Evolutionary conservation across 2,888 invertebrate species (phyloP).

Genomic region (Hyles lineata): DNA sequence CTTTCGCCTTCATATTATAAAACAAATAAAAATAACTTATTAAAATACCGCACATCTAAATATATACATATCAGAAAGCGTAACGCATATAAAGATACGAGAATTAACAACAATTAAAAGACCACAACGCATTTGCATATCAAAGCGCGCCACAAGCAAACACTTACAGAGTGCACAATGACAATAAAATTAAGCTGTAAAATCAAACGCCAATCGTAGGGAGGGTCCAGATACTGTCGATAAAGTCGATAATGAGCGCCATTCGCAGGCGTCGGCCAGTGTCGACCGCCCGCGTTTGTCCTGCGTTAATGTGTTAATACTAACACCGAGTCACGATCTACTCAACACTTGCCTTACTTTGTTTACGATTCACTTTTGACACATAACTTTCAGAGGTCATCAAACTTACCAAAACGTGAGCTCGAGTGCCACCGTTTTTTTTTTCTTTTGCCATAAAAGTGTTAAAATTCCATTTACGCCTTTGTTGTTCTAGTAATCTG

Average conservation of each 20-base stretch:
- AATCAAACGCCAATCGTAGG: conserved; percentile 48
- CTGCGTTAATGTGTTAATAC: conserved; percentile 66
- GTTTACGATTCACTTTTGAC: conserved; percentile 59
- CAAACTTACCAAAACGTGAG: conserved; percentile 32
- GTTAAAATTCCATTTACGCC: conserved; percentile 15
- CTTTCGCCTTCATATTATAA: no score
- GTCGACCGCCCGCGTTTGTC: conserved; percentile 55
- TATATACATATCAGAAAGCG: conserved; percentile 18
- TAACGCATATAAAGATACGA: conserved; percentile 5
- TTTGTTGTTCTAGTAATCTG: conserved; percentile 7
- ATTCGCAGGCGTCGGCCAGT: conserved; percentile 49
- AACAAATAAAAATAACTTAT: no score
- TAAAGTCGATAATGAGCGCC: conserved; percentile 53
- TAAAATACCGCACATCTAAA: background rate
- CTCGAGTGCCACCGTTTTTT: background rate
- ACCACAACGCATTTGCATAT: conserved; percentile 8
- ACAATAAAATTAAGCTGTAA: conserved; percentile 61
- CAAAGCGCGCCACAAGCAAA: conserved; percentile 40
- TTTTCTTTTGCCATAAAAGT: background rate
- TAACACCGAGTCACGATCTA: conserved; percentile 50
- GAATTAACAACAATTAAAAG: conserved; percentile 1
- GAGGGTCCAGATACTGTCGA: conserved; percentile 53
- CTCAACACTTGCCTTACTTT: conserved; percentile 51
- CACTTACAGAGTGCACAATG: conserved; percentile 46
- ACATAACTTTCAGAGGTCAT: conserved; percentile 43